These are phyloP conservation scores for Heliothis virescens DNA, from an alignment of 1,140 invertebrate genomes.

Conservation along the genomic window DNA sequence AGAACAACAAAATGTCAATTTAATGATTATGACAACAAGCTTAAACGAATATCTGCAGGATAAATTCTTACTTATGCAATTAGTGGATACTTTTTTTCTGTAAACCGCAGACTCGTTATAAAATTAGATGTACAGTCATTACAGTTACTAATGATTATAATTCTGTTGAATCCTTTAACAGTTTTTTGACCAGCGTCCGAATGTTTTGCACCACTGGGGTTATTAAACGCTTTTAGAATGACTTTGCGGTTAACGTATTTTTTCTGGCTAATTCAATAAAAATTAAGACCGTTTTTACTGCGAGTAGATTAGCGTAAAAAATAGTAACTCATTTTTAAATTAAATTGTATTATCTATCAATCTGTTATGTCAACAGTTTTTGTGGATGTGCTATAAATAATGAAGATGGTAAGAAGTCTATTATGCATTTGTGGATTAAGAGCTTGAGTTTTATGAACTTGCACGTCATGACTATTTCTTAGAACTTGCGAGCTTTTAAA, in stretches of 20 bases:
- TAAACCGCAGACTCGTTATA: neutral
- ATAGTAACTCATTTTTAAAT: neutral
- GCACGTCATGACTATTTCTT: neutral
- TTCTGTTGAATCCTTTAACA: neutral
- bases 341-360: neutral
- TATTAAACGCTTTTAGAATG: neutral
- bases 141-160: neutral
- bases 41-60: slow-evolving; percentile 36
- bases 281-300: neutral
- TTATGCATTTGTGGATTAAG: too few species aligned
- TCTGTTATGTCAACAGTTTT: slow-evolving; percentile 5
- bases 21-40: slow-evolving; percentile 17
- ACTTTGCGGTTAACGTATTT: neutral
- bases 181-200: neutral
- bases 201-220: neutral
- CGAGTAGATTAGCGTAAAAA: neutral
- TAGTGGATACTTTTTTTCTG: neutral
- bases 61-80: slow-evolving; percentile 5
- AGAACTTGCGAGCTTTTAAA: neutral
- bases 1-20: neutral
- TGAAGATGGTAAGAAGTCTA: neutral
- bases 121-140: neutral
- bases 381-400: neutral
- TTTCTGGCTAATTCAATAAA: neutral
- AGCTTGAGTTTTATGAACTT: neutral